Base-by-base conservation (phyloP, 2,113 vertebrate genomes). In the Apodemus speciosus region DNA sequence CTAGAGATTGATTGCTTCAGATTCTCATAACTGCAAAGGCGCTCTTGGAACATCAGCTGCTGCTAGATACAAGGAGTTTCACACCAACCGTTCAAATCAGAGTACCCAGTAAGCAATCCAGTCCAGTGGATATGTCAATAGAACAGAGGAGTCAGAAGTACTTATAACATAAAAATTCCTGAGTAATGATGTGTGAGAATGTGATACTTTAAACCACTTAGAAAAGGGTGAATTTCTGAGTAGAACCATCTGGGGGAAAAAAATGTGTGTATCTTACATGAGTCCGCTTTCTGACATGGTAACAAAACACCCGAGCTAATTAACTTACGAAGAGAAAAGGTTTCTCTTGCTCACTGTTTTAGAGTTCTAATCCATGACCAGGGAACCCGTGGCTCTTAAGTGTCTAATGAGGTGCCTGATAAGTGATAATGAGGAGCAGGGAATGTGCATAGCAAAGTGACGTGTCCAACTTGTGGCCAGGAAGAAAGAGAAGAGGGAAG, bases 211-310 rank as follows among this genome's bases (percentile, higher is more conserved):
- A 69, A 68, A 49, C 81, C 73, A 58, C 1, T 56, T 84, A 79
- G 80, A 69, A 95, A 95, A 80, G 35, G 51, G 58, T 88, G 30
- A 14, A 21, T 69, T 88, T 89, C 60, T 20, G 49, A 83, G 51
- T 83, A 43, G 49, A 79, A 53, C 69, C 51, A n/a, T 86, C 58
- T 87, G 64, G 85, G 40, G 75, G 60, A 83, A 64, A 92, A 88
- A 49, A 40, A 79, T 93, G 27, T 27, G 11, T 16, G 6, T 40
- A 27, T 32, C 62, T 53, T 3, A 4, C n/a, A 18, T 79, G 53
- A n/a, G 27, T 20, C 71, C 77, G 10, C 23, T 77, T 87, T 87
- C 53, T 21, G 32, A 58, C 40, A 30, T 15, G 43, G 14, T 49
- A 49, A 49, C 21, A 58, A 87, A 92, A 77, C 51, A 69, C 72